Evolutionary conservation across 2,888 invertebrate genomes (phyloP).

Genomic region (Euplexia lucipara): DNA sequence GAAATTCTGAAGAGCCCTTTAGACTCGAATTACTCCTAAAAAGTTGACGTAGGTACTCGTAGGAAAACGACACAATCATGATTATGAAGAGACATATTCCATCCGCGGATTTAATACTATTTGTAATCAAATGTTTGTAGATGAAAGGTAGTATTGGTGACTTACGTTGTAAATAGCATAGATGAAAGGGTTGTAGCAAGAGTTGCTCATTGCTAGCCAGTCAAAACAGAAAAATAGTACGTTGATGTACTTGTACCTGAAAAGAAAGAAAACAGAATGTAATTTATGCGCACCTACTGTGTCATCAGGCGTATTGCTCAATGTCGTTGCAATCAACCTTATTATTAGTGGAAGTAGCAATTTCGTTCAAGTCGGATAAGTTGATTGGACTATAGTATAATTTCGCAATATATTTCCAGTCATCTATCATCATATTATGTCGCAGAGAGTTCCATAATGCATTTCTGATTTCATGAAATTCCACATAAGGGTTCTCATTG

Average conservation of each 20-base stretch:
- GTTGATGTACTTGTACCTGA: slow-evolving; percentile 95
- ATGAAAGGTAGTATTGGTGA: slow-evolving; percentile 38
- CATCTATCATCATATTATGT: neutral
- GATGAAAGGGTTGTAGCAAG: slow-evolving; percentile 97
- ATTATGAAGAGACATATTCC: neutral
- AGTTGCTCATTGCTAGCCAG: slow-evolving; percentile 97
- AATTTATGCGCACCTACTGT: neutral
- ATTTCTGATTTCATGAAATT: slow-evolving; percentile 32
- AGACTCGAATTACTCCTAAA: neutral
- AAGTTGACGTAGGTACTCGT: neutral
- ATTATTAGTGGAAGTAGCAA: neutral
- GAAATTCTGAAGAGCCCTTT: neutral
- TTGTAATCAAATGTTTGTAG: neutral
- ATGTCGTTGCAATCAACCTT: neutral
- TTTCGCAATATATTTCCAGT: slow-evolving; percentile 18
- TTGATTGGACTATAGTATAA: slow-evolving; percentile 10
- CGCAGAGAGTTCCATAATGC: slow-evolving; percentile 33
- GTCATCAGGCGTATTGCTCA: too few species aligned
- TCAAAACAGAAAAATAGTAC: slow-evolving; percentile 97
- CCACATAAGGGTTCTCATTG: slow-evolving; percentile 19
- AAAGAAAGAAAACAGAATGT: slow-evolving; percentile 68
- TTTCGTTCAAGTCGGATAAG: neutral
- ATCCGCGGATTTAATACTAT: neutral
- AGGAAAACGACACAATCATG: neutral
- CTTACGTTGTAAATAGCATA: slow-evolving; percentile 97